Percentiles rank a stretch among this genome's conserved stretches.
Conservation (phyloP, 2,113 vertebrate genomes). For the Herpetotheres cachinnans region DNA sequence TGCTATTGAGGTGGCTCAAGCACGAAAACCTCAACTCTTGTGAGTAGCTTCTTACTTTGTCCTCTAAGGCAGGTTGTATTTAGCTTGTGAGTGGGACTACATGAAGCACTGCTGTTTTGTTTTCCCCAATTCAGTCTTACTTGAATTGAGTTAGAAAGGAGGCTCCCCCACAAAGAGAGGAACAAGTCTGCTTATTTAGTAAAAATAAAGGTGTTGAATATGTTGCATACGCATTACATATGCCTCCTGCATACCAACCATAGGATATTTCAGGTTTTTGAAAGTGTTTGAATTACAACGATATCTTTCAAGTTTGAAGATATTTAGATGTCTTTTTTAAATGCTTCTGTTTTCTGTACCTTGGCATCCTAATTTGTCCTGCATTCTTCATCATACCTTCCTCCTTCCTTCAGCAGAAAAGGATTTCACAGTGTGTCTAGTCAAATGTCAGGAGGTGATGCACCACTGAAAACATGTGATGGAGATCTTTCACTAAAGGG, state of each 20-base stretch:
- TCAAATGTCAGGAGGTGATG: neutral
- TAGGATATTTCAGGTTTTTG: neutral
- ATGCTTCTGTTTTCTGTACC: neutral
- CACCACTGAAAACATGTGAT: neutral
- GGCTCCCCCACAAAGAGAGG: neutral
- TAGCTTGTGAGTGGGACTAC: neutral
- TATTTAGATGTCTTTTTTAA: neutral
- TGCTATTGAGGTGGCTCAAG: neutral
- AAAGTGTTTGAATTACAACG: neutral
- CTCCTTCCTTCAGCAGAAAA: neutral
- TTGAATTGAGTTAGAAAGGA: neutral
- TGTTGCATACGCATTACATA: neutral
- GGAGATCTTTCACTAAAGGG: neutral
- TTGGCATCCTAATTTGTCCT: neutral
- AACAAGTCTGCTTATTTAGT: neutral
- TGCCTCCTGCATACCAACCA: neutral
- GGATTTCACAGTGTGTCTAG: neutral
- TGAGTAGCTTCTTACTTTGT: neutral
- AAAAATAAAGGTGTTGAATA: neutral
- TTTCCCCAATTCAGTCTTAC: neutral
- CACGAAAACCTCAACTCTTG: neutral
- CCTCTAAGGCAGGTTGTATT: neutral
- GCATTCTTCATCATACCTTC: neutral
- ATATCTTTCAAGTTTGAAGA: neutral
- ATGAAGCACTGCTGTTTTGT: neutral